Base-by-base conservation (phyloP, 2,113 vertebrate species). In the Eurystomus gularis region DNA sequence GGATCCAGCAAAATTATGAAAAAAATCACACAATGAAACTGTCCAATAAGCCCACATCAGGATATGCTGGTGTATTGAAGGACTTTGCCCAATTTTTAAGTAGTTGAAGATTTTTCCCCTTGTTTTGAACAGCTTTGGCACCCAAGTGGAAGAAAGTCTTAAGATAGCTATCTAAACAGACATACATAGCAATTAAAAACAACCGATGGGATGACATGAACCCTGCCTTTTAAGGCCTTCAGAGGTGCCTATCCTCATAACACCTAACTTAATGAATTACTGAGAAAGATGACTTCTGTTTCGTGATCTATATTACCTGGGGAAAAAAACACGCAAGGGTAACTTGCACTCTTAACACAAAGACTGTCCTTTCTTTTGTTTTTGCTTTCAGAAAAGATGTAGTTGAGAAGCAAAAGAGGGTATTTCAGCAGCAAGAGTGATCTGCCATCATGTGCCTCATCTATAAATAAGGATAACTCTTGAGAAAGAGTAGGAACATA, bases 391-490 rank as follows among this genome's bases (percentile, higher is more conserved):
- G 16, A 42, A 72, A 85, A 49, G 77, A n/a, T 29, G 77, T 69
- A 64, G 69, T 71, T 92, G 51, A 94, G 66, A 88, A 81, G 66
- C 49, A 76, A 86, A 79, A 35, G 35, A 66, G 86, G 46, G 2
- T 80, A 86, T 55, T 90, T 82, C 42, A 81, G 68, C 25, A 79
- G 31, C 55, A 91, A 70, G 39, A 75, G 66, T 71, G 60, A 90
- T 39, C 52, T 52, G 79, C 35, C 71, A 89, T 84, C 90, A 93
- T 60, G 66, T 82, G 91, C 85, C 54, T 88, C 37, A 65, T 82
- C 91, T 97, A 96, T 96, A 97, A 97, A 95, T 97, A 96, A 88
- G 89, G 62, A 42, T 51, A 80, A 86, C 44, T 90, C 82, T 86
- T 93, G 82, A 93, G 84, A 90, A 93, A 93, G 37, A 90, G 44